Evolutionary conservation across 1,140 invertebrate species (phyloP), one percentile per base, ranked within the genome.

Genomic region (Zaprionus davidi): DNA sequence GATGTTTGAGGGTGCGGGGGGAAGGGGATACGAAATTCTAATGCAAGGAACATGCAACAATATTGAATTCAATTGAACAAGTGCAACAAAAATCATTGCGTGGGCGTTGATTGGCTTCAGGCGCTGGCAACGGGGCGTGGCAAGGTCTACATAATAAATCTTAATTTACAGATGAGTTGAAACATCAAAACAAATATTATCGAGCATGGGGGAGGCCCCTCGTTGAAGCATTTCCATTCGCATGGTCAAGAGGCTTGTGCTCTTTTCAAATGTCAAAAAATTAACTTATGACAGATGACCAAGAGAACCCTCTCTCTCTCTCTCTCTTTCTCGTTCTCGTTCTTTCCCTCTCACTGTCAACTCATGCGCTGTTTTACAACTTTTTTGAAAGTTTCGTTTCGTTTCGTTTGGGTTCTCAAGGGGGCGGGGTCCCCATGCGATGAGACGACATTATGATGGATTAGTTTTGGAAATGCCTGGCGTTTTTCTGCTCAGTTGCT

Each of bases 231-330:
- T 1, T 31, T 31, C 6, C 0, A 2, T 31, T 31, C 2, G 46
- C 12, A 1, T 58, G 41, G 41, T 44, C 28, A 24, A 20, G 31
- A 24, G 36, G 12, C 28, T 60, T 26, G 56, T 71, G 55, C 71
- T 86, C 71, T 72, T 72, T 86, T 82, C 83, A 87, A 71, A 76
- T 82, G 83, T 86, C 82, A 87, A 63, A 86, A 17, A 86, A 87
- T 87, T 79, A 87, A 87, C 83, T 87, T 86, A 86, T 86, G 82
- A 86, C 82, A 82, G 82, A 85, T 86, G 82, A 79, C 22, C 64
- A 38, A 57, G 20, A 7, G 71, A 76, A 46, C 22, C 51, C 46
- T n/a, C 58, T 53, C 55, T 28, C 28, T 57, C 13, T 34, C 38
- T 55, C 22, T 36, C 24, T 56, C 49, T 24, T 4, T 49, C 28